A percentile compares a stretch with the other conserved stretches of the same genome.
Conservation (phyloP, 2,797 vertebrate genomes). For the Mustela erminea region DNA sequence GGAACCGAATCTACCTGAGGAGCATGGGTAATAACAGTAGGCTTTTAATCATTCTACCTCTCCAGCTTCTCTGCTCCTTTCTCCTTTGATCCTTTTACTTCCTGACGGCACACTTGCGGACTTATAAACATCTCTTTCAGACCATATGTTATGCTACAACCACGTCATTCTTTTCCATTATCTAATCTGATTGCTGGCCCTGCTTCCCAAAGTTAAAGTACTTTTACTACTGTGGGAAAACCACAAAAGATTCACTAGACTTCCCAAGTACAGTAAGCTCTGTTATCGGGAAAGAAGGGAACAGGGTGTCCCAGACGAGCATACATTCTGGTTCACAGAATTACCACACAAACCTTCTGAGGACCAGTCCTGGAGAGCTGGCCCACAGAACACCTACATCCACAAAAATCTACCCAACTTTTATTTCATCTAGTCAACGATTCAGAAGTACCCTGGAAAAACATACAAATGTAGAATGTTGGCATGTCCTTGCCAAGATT, state of each 20-base stretch:
- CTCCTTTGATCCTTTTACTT: not conserved
- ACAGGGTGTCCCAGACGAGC: not conserved
- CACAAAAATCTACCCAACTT: not conserved
- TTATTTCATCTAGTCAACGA: not conserved
- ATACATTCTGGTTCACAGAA: not conserved
- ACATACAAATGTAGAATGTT: not conserved
- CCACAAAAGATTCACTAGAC: not conserved
- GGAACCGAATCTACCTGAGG: not conserved
- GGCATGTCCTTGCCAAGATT: not conserved
- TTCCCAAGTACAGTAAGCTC: constrained; percentile 25
- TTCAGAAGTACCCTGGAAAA: not conserved
- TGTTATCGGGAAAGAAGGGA: not conserved
- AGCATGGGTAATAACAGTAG: not conserved
- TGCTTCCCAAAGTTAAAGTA: constrained; percentile 12
- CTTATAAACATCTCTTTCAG: not conserved
- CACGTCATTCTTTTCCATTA: not conserved
- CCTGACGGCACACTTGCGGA: not conserved
- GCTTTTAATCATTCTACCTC: not conserved
- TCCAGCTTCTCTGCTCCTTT: not conserved
- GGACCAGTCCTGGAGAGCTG: not conserved
- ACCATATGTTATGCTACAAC: not conserved
- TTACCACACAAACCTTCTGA: not conserved
- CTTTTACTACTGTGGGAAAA: constrained; percentile 12
- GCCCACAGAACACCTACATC: not conserved
- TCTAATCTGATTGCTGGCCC: not conserved